Base-by-base conservation (phyloP, 2,888 invertebrate genomes). In the Agrochola lychnidis region DNA sequence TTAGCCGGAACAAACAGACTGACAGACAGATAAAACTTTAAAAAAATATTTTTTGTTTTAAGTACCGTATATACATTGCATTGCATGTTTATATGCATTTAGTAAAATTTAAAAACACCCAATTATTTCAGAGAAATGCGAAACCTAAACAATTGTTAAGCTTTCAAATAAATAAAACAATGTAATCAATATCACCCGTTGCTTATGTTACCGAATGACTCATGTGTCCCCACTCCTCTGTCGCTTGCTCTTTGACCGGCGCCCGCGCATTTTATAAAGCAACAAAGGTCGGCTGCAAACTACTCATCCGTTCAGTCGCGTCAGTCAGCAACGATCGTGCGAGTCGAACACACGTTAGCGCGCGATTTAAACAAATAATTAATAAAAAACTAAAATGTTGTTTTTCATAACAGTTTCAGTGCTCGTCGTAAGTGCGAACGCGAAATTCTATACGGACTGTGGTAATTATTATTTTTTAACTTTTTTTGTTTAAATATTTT, bases 401-500 rank as follows among this genome's bases (percentile, higher is more conserved):
- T 93, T 93, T 84, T 90, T 90, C 83, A 76, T 94, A 81, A 88
- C 91, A 66, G 83, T 94, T 73, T 88, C 91, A 68, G 91, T 95
- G 85, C 87, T 95, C 7, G 88, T 95, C 82, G 94, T 93, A 84
- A 92, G 94, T 93, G 93, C 92, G 14, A 92, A 96, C 78, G 96
- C 95, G 5, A 96, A 96, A 79, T 96, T 95, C 90, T 96, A 95
- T 91, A 92, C 91, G 79, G 96, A 96, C 88, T 96, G 96, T 80
- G 96, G 96, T 96, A 93, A 90, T 84, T 92, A 85, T 87, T 68
- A 69, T 36, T 79, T 76, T 76, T 75, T 9, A 2, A 36, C 12
- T 73, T 42, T 53, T 53, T 56, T n/a, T 19, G 22, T 40, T 19
- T 48, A 19, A 59, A 36, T 51, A 22, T 25, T 81, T 68, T 68